Percentiles rank a stretch among this genome's conserved stretches.
These are phyloP conservation scores for Spinibarbus caldwelli DNA, from an alignment of 2,797 vertebrate genomes.

Conservation along the genomic window DNA sequence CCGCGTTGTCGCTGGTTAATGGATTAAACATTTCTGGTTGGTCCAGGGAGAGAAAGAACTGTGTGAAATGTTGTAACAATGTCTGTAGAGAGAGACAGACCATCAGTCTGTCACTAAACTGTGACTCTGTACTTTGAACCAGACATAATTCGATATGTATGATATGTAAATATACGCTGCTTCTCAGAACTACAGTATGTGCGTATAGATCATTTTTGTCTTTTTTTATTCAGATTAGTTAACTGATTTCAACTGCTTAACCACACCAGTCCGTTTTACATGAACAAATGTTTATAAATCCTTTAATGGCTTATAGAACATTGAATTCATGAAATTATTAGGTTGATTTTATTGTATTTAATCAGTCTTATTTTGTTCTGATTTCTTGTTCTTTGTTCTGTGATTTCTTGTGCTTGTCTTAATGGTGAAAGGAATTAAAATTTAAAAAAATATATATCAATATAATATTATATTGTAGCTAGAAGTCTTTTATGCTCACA, in stretches of 20 bases:
- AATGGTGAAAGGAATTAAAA: background rate
- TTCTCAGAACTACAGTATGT: background rate
- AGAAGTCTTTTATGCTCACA: background rate
- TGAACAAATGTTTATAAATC: background rate
- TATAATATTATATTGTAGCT: background rate
- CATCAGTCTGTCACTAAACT: background rate
- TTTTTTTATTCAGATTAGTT: background rate
- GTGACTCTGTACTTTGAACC: background rate
- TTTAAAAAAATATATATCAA: background rate
- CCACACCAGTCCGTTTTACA: background rate
- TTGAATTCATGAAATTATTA: background rate
- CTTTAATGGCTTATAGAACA: background rate
- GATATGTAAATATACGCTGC: background rate
- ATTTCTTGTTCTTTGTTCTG: too few species aligned
- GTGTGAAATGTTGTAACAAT: conserved; percentile 35
- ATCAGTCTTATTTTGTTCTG: background rate
- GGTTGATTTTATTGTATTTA: background rate
- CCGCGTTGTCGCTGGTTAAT: conserved; percentile 54
- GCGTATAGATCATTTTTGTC: background rate
- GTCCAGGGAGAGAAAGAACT: conserved; percentile 37
- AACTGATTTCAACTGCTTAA: background rate
- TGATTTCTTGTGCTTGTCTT: background rate
- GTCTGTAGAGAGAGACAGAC: background rate
- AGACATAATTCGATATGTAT: background rate
- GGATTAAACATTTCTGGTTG: conserved; percentile 59